These are phyloP conservation scores for Sycophaga agraensis DNA, from an alignment of 1,140 invertebrate species.

Conservation along the genomic window DNA sequence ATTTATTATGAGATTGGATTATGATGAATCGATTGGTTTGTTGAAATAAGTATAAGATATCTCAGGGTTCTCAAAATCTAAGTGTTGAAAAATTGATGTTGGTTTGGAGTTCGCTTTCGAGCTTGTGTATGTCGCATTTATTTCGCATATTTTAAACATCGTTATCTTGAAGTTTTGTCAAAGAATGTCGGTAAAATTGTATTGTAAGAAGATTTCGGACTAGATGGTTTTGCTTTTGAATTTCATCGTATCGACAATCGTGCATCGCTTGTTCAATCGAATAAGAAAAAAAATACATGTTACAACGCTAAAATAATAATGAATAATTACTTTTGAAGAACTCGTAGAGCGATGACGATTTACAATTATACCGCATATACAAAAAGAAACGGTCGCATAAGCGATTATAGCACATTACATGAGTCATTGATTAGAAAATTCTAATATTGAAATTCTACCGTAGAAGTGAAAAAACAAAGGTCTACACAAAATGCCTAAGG, in stretches of 20 bases:
- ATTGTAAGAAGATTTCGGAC: conserved; percentile 16
- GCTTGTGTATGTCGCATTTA: not conserved
- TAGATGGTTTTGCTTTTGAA: too few relatives aligned
- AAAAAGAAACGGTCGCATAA: not conserved
- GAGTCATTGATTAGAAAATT: not conserved
- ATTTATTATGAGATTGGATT: too few relatives aligned
- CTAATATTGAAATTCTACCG: too few relatives aligned
- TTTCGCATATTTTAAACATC: not conserved
- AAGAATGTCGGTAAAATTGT: not conserved
- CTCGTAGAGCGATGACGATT: too few relatives aligned
- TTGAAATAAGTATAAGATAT: conserved; percentile 18
- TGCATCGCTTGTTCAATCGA: too few relatives aligned
- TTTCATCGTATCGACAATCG: not conserved
- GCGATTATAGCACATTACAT: not conserved
- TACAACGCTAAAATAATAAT: too few relatives aligned
- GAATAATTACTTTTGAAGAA: too few relatives aligned
- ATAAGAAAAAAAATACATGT: too few relatives aligned
- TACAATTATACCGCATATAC: too few relatives aligned
- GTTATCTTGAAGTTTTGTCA: not conserved
- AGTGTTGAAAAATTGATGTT: conserved; percentile 22
- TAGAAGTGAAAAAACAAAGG: too few relatives aligned
- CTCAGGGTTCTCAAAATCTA: conserved; percentile 25
- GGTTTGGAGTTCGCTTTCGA: not conserved
- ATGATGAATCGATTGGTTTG: conserved; percentile 5
- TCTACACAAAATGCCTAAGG: not conserved